A percentile compares a stretch with the other conserved stretches of the same genome.
Evolutionary conservation across 2,888 invertebrate genomes (phyloP).

Genomic region (Leuctra nigra): DNA sequence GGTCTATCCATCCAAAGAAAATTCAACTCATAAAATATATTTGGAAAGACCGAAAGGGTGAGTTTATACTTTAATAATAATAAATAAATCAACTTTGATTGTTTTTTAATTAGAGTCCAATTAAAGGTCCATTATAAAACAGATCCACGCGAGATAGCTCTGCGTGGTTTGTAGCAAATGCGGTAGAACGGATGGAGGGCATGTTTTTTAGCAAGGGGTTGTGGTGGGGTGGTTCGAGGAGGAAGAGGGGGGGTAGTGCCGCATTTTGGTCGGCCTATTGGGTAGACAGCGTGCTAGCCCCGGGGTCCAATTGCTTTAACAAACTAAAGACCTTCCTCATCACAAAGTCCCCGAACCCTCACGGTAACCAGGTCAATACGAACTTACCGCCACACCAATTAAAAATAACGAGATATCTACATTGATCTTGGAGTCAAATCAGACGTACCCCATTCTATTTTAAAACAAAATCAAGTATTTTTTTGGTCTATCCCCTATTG

Average conservation of each 20-base stretch:
- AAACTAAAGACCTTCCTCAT: background rate
- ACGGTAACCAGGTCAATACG: no score
- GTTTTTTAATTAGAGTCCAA: background rate
- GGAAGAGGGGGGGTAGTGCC: background rate
- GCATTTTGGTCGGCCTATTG: background rate
- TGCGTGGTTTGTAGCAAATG: background rate
- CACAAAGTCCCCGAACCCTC: no score
- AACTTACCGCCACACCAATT: no score
- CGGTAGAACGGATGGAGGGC: background rate
- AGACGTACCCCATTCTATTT: no score
- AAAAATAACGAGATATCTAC: no score
- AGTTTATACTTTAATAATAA: background rate
- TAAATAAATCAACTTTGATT: background rate
- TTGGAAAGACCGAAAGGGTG: background rate
- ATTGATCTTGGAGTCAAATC: no score
- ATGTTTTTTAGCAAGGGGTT: background rate
- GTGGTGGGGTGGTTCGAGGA: background rate
- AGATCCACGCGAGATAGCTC: no score
- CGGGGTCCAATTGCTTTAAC: background rate
- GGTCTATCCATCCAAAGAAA: constrained; percentile 24
- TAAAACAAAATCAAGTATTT: no score
- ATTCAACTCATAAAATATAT: constrained; percentile 5
- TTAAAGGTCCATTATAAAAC: no score
- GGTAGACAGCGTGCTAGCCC: background rate
- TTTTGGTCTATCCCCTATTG: no score